Base-by-base conservation (phyloP, 2,888 invertebrate genomes). In the Phortica magna region DNA sequence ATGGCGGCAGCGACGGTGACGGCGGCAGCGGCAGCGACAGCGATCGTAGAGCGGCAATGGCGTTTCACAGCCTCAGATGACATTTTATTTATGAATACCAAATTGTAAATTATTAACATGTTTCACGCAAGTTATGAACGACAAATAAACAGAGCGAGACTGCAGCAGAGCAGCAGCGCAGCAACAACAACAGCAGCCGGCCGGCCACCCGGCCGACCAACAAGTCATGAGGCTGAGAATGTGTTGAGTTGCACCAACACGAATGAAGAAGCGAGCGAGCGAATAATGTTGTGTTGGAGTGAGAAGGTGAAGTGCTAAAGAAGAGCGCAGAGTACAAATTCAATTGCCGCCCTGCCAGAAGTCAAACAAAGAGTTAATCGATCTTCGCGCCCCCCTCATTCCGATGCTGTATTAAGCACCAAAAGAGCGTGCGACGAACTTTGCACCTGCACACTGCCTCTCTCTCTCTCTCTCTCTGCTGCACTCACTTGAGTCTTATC, bases 101-200 rank as follows among this genome's bases (percentile, higher is more conserved):
- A 91, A 91, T 91, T 91, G 91, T 91, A 91, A 91, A 91, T 91
- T 91, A 91, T 91, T 90, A 90, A 91, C 90, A 87, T 89, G 90
- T 91, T 90, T 87, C 82, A 83, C 89, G 87, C 85, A 88, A 90
- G 85, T 89, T 88, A 90, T 90, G 86, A 87, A 82, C 84, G 77
- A 78, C 80, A 78, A 68, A 76, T 55, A 43, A 61, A 39, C 43
- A 59, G n/a, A 43, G 55, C 41, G 73, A 73, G 17, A 42, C 19
- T 31, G 55, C 42, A 42, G 42, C 17, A 9, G 9, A 19, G 53
- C 2, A 2, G 68, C 14, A 39, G 41, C 42, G 42, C 22, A 72
- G 10, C 80, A 78, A 31, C 75, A 75, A 70, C 6, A 61, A 76
- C 80, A 78, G 81, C 76, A 76, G n/a, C n/a, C n/a, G n/a, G n/a